Evolutionary conservation across 2,888 invertebrate genomes (phyloP), one percentile per base, ranked within the genome.

Genomic region (Athripsodes cinereus): DNA sequence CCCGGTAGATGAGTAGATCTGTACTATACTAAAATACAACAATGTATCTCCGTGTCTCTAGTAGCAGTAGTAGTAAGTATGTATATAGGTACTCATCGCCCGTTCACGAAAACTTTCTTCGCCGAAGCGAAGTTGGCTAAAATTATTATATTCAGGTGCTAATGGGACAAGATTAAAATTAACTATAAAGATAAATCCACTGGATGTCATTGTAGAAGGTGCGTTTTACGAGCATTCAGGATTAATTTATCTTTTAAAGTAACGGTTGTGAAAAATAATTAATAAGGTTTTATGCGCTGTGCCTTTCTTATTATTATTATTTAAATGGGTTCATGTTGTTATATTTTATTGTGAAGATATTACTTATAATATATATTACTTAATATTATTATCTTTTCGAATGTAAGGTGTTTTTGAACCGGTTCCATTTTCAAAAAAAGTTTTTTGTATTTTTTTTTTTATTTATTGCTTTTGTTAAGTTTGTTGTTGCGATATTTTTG

Each of bases 81-180:
- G n/a, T n/a, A n/a, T n/a, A n/a, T n/a, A n/a, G n/a, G n/a, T n/a
- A n/a, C n/a, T 40, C 40, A 40, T 22, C 52, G 34, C 22, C 50
- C 40, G 22, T 44, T 13, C 52, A 22, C 50, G 35, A 52, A 53
- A 58, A 58, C 35, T 53, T 58, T 58, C 53, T 53, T 58, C 40
- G 40, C 8, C 40, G 40, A 40, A 40, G 48, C 47, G 46, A 52
- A 58, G n/a, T 52, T 60, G 57, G 55, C 61, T 53, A 59, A 61
- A 63, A 40, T 40, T 40, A 40, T 63, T 63, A 63, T 63, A 63
- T 63, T 61, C 63, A 63, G 63, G 63, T 63, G 63, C 63, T 63
- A 63, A 63, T 63, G 63, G 63, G 61, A 52, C 57, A 55, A 63
- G 63, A 63, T 63, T 63, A 63, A 63, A 63, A 63, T 63, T 63